Evolutionary conservation across 2,888 invertebrate genomes (phyloP), one percentile per base, ranked within the genome.

Genomic region (Prionchulus punctatus): DNA sequence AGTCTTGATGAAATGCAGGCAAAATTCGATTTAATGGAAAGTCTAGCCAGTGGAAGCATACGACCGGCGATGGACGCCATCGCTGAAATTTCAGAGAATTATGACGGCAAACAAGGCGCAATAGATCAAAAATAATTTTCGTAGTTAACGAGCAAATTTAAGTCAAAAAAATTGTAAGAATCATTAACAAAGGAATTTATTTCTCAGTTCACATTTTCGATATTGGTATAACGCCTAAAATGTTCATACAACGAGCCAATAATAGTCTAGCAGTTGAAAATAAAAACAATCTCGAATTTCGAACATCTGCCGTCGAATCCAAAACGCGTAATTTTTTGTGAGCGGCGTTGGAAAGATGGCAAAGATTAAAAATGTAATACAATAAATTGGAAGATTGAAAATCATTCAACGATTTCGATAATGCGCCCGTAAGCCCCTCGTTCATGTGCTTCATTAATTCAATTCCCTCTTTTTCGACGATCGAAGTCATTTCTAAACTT

Each of bases 171-270:
- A 36, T 18, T 12, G 7, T 7, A 36, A 36, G 18, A 36, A 18
- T 7, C 36, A 36, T 12, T 36, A 36, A 12, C 18, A 36, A 18
- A 47, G 21, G n/a, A n/a, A 7, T 7, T 47, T 53, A 21, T 52
- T 23, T 12, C 3, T 48, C 3, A 4, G n/a, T 51, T 53, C 26
- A 54, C 4, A 54, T n/a, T 53, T 50, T 28, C n/a, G 12, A n/a
- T 21, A 55, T 7, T 4, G 55, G 55, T 26, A 4, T 25, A 4
- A 23, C 3, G 12, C 55, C 55, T 18, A 55, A 26, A 3, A 55
- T n/a, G 3, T n/a, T 7, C 4, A 55, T 4, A 30, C 4, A 3
- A 12, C 30, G 36, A 30, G 28, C 50, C 25, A 55, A 31, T 2
- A 53, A 12, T 27, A 18, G 12, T 18, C 50, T 15, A 25, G 50